phyloP scores from a whole-genome alignment of 2,113 vertebrate species.

The Coryphaenoides rupestris region DNA sequence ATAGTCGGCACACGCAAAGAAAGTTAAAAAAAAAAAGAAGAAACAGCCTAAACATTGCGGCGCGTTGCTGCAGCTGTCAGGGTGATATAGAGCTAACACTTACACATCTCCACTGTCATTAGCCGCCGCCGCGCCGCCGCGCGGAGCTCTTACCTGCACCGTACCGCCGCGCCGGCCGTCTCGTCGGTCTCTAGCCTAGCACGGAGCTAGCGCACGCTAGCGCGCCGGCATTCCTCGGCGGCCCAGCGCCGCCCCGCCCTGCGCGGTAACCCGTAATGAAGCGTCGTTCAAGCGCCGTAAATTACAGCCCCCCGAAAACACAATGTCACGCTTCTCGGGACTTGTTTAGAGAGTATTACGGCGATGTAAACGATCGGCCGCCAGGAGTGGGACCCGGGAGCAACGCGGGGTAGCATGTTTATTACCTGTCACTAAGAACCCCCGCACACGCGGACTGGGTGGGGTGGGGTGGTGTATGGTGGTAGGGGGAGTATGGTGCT shows the following conservation, averaged over 20 bases:
- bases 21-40: slow-evolving; percentile 6
- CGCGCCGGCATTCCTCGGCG: slow-evolving; percentile 48
- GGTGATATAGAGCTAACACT: slow-evolving; percentile 48
- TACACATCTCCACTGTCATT: slow-evolving; percentile 42
- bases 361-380: slow-evolving; percentile 35
- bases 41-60: slow-evolving; percentile 27
- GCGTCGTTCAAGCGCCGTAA: slow-evolving; percentile 36
- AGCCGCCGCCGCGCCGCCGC: not conserved
- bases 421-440: slow-evolving; percentile 47
- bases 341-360: slow-evolving; percentile 35
- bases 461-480: slow-evolving; percentile 14
- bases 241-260: slow-evolving; percentile 18
- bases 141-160: too few relatives aligned
- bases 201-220: too few relatives aligned
- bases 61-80: slow-evolving; percentile 30
- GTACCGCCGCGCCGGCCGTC: too few relatives aligned
- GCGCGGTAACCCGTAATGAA: slow-evolving; percentile 24
- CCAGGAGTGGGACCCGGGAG: slow-evolving; percentile 24
- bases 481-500: too few relatives aligned
- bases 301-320: slow-evolving; percentile 37
- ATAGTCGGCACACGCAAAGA: too few relatives aligned
- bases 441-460: not conserved
- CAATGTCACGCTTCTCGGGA: slow-evolving; percentile 27
- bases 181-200: too few relatives aligned
- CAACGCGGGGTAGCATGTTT: slow-evolving; percentile 13